phyloP scores from a whole-genome alignment of 2,888 invertebrate species.

The Hyppa rectilinea region DNA sequence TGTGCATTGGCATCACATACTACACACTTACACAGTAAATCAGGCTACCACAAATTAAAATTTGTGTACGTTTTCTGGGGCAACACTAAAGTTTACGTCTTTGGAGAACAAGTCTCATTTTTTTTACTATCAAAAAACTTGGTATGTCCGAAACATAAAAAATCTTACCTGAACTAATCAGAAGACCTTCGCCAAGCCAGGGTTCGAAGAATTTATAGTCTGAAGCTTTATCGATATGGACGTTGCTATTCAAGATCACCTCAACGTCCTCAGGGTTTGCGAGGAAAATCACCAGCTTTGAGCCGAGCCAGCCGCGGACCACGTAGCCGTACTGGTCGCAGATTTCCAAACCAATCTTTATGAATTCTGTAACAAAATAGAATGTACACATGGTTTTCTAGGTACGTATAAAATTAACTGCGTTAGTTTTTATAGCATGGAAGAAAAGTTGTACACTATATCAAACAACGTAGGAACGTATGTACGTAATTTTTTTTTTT shows the following conservation, averaged over 20 bases:
- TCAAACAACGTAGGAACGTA: neutral
- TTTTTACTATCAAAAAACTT: neutral
- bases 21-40: neutral
- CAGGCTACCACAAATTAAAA: neutral
- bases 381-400: neutral
- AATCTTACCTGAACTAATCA: constrained; percentile 92
- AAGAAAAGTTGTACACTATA: neutral
- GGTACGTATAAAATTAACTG: neutral
- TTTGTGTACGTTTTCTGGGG: neutral
- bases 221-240: constrained; percentile 93
- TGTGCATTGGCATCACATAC: too few relatives aligned
- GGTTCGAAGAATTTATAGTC: constrained; percentile 95
- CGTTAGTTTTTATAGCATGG: neutral
- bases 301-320: constrained; percentile 92
- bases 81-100: too few relatives aligned
- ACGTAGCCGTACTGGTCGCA: constrained; percentile 90
- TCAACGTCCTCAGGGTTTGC: constrained; percentile 94
- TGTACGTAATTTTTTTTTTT: too few relatives aligned
- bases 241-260: constrained; percentile 93
- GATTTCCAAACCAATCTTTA: constrained; percentile 85
- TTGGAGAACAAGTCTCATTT: neutral
- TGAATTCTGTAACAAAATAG: constrained; percentile 87
- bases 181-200: constrained; percentile 95
- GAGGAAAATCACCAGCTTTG: constrained; percentile 92
- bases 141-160: neutral